Percentiles rank a stretch among this genome's conserved stretches.
These are phyloP conservation scores for Drosophila imparisetae DNA, from an alignment of 2,888 invertebrate genomes.

Conservation along the genomic window DNA sequence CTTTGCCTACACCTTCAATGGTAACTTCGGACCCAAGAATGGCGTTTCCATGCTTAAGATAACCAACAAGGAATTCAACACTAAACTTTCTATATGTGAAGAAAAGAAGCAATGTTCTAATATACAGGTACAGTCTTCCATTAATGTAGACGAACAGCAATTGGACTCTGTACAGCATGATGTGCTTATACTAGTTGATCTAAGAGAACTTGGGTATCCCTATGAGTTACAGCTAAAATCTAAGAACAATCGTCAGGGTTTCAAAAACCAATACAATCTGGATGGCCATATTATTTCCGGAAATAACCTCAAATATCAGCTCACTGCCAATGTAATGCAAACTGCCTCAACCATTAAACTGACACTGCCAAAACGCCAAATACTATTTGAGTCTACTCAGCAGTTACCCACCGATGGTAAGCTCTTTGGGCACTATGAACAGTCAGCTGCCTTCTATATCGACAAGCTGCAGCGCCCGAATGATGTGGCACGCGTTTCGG, in stretches of 20 bases:
- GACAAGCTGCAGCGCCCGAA: constrained; percentile 90
- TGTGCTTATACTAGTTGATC: constrained; percentile 88
- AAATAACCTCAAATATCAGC: constrained; percentile 90
- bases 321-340: constrained; percentile 88
- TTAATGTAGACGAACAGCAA: constrained; percentile 66
- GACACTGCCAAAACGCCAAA: constrained; percentile 88
- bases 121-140: constrained; percentile 86
- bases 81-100: constrained; percentile 90
- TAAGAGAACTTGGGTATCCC: constrained; percentile 90
- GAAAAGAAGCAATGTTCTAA: constrained; percentile 92
- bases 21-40: constrained; percentile 89
- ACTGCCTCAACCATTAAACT: constrained; percentile 88
- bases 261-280: constrained; percentile 87
- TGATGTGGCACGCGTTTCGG: constrained; percentile 88
- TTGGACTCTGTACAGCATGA: constrained; percentile 86
- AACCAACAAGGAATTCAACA: constrained; percentile 90
- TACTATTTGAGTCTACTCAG: constrained; percentile 87
- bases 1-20: constrained; percentile 88
- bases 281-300: constrained; percentile 90
- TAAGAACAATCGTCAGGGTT: constrained; percentile 87
- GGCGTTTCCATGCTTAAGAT: constrained; percentile 89
- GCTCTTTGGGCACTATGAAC: constrained; percentile 87
- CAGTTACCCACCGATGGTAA: constrained; percentile 84
- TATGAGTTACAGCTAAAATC: constrained; percentile 91
- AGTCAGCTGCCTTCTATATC: constrained; percentile 88